Conservation (phyloP, 2,888 invertebrate genomes). For the Nemurella pictetii region DNA sequence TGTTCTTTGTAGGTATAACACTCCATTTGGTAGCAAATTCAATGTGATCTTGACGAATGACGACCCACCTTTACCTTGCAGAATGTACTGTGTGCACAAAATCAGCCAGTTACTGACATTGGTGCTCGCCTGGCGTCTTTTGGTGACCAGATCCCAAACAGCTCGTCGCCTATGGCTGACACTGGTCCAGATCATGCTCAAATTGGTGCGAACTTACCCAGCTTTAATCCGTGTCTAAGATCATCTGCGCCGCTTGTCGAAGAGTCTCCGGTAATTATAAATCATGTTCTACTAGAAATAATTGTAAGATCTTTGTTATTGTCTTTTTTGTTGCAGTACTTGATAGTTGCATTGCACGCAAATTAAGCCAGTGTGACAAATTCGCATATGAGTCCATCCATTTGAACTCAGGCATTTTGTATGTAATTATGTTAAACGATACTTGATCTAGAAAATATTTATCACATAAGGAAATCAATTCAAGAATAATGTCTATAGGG, state of each 20-base stretch:
- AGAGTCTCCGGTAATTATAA: too few relatives aligned
- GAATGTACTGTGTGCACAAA: conserved; percentile 50
- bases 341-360: too few relatives aligned
- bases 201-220: neutral
- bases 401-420: too few relatives aligned
- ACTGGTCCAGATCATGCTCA: conserved; percentile 48
- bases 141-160: conserved; percentile 35
- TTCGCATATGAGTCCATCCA: too few relatives aligned
- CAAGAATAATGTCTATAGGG: too few relatives aligned
- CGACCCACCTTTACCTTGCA: conserved; percentile 42
- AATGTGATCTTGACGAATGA: neutral
- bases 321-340: too few relatives aligned
- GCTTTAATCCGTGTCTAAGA: neutral
- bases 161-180: conserved; percentile 32
- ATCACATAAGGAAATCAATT: too few relatives aligned
- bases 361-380: too few relatives aligned
- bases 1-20: neutral
- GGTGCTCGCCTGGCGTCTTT: conserved; percentile 47
- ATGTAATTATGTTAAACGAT: too few relatives aligned
- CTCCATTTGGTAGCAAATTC: neutral
- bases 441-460: too few relatives aligned
- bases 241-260: neutral
- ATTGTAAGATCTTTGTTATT: too few relatives aligned
- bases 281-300: too few relatives aligned
- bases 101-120: conserved; percentile 48